Percentiles rank a stretch among this genome's conserved stretches.
Evolutionary conservation across 2,113 vertebrate genomes (phyloP).

Genomic region (Cephalopholis sonnerati): DNA sequence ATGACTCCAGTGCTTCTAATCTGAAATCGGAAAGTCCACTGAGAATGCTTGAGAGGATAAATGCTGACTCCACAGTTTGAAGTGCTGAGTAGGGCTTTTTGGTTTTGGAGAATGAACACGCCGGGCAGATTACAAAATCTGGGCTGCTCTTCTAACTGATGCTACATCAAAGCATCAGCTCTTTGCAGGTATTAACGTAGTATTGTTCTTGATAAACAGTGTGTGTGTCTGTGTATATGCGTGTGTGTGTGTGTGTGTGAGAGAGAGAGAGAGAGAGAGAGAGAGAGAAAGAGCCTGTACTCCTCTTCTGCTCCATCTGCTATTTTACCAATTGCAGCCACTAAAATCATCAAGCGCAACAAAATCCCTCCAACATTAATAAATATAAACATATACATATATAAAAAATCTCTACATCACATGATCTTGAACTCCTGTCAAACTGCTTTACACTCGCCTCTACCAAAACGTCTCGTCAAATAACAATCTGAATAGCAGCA

Average conservation of each 20-base stretch:
- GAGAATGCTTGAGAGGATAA: slow-evolving; percentile 28
- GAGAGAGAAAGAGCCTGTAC: not conserved
- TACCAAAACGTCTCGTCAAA: not conserved
- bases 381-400: no score
- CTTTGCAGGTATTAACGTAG: slow-evolving; percentile 25
- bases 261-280: no score
- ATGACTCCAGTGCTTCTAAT: slow-evolving; percentile 34
- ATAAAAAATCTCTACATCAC: not conserved
- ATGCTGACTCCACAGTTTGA: slow-evolving; percentile 52
- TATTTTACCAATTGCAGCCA: not conserved
- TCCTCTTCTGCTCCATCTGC: not conserved
- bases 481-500: not conserved
- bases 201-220: slow-evolving; percentile 25
- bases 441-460: not conserved
- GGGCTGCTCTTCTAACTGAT: slow-evolving; percentile 36
- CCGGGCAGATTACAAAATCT: slow-evolving; percentile 44
- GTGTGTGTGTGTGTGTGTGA: slow-evolving; percentile 1
- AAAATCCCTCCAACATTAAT: not conserved
- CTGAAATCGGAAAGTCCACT: slow-evolving; percentile 49
- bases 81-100: slow-evolving; percentile 50
- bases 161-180: slow-evolving; percentile 43
- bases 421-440: not conserved
- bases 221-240: not conserved
- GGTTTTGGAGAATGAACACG: slow-evolving; percentile 37
- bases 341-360: not conserved